Evolutionary conservation across 2,797 vertebrate genomes (phyloP), one percentile per base, ranked within the genome.

Genomic region (Myotis planiceps): DNA sequence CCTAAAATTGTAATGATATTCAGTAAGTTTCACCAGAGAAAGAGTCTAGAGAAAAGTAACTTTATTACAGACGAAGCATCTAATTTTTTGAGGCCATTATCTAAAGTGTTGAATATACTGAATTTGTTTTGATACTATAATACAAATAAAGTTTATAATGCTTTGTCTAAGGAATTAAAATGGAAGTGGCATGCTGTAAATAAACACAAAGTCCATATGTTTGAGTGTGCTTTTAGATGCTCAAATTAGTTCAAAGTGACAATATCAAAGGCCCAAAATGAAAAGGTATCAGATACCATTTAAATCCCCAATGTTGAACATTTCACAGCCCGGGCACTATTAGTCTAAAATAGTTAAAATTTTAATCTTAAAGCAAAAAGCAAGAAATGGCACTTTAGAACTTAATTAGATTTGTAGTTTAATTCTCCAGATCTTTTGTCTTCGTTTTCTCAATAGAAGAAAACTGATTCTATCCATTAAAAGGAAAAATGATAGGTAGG

Each of bases 301-400:
- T 53, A 37, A 80, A 76, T 76, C 15, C 47, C 2, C 25, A 51
- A 25, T 32, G 45, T 2, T 71, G 55, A 83, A 10, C 34, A 93
- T 45, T 78, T 82, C 19, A 74, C 0, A 34, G 49, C 21, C 18
- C 13, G 29, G 37, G 78, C 0, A 71, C 0, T 82, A 0, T 34
- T 79, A 25, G 21, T 86, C 37, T 79, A 82, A 86, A 85, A 51
- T 47, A 92, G 23, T 80, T 76, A 65, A 39, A 45, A 49, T 65
- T 68, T 83, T 66, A 42, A 94, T 69, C 13, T 45, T 94, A 88
- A 94, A 68, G 13, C 25, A 90, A 92, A 96, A 49, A 90, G 29
- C 9, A 81, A 92, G 21, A 78, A 69, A 72, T 32, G 49, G 12
- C 39, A 83, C 25, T 58, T 63, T n/a, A 78, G n/a, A 92, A 65